These are phyloP conservation scores for Pantherophis alleghaniensis DNA, from an alignment of 2,797 vertebrate species.

Conservation along the genomic window DNA sequence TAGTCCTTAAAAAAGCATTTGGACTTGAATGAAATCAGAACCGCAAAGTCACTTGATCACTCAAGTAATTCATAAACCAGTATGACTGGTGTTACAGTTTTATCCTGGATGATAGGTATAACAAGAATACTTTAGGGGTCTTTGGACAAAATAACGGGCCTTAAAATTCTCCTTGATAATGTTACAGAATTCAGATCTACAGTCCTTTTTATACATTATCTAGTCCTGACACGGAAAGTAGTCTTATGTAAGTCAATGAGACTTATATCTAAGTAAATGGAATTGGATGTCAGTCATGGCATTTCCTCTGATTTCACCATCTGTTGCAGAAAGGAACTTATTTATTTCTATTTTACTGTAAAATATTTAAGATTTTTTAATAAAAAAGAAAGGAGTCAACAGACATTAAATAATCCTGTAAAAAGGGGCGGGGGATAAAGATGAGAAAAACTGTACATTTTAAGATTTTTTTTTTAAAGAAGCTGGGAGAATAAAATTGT, in stretches of 20 bases:
- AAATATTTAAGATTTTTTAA: not conserved
- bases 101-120: not conserved
- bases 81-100: not conserved
- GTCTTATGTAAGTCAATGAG: not conserved
- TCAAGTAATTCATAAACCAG: not conserved
- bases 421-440: accelerated
- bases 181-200: not conserved
- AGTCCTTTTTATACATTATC: too few species aligned
- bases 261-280: not conserved
- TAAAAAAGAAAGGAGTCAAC: not conserved
- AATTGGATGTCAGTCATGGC: not conserved
- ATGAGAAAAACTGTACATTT: not conserved
- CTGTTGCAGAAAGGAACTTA: not conserved
- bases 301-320: not conserved
- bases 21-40: not conserved
- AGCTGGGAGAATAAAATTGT: not conserved
- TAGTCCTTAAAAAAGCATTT: not conserved
- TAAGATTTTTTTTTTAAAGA: not conserved
- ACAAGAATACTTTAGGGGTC: slow-evolving; percentile 9
- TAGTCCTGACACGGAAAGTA: not conserved
- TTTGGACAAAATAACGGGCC: not conserved
- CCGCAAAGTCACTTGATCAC: not conserved
- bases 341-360: not conserved
- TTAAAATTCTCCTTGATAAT: not conserved
- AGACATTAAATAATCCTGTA: not conserved